phyloP scores from a whole-genome alignment of 2,797 vertebrate species.

The Phylloscopus collybita region DNA sequence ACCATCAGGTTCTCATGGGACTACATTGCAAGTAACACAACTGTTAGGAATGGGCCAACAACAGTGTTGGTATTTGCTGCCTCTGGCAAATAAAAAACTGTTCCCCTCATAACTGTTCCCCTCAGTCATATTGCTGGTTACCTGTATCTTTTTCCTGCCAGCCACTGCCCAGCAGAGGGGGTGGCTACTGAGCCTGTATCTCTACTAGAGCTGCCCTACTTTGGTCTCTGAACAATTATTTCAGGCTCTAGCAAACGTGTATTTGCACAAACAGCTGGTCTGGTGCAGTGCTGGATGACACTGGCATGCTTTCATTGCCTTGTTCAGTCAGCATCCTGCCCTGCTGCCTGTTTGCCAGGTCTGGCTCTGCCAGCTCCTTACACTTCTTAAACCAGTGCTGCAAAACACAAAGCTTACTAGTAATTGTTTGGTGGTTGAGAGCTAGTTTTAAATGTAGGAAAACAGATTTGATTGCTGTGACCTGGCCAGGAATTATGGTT shows the following conservation, averaged over 20 bases:
- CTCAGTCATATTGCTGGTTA: not conserved
- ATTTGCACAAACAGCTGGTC: not conserved
- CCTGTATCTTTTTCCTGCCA: slow-evolving; percentile 13
- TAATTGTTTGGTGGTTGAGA: not conserved
- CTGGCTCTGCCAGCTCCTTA: not conserved
- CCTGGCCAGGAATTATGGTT: not conserved
- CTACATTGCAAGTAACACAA: not conserved
- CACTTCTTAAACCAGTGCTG: not conserved
- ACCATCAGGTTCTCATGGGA: not conserved
- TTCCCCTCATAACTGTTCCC: not conserved
- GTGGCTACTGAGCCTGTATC: not conserved
- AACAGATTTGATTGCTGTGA: not conserved
- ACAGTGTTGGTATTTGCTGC: not conserved
- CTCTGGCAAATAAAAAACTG: not conserved
- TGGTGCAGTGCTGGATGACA: not conserved
- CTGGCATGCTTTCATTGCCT: not conserved
- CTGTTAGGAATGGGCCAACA: not conserved
- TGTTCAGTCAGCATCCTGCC: not conserved
- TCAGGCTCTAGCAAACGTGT: not conserved
- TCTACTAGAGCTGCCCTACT: not conserved
- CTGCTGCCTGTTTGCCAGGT: not conserved
- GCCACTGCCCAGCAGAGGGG: not conserved
- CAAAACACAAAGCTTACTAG: not conserved
- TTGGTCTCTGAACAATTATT: not conserved
- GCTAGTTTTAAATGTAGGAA: not conserved